Evolutionary conservation across 2,888 invertebrate species (phyloP).

Genomic region (Vanessa cardui): DNA sequence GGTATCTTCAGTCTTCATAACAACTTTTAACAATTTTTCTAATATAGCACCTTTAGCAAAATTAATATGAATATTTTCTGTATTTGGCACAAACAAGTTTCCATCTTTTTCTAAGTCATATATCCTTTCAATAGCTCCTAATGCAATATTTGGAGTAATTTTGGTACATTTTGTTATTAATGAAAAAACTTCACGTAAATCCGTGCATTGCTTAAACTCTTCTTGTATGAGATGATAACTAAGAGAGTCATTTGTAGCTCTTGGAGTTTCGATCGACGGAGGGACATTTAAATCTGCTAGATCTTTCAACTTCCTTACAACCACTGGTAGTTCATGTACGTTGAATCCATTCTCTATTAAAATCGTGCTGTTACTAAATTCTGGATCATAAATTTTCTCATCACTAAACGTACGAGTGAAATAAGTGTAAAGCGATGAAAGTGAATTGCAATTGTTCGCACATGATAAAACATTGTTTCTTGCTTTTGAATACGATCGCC

Average conservation of each 20-base stretch:
- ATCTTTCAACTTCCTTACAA: constrained; percentile 80
- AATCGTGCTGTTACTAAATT: constrained; percentile 76
- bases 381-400: constrained; percentile 59
- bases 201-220: constrained; percentile 72
- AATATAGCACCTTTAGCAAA: constrained; percentile 74
- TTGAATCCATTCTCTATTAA: constrained; percentile 86
- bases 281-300: constrained; percentile 60
- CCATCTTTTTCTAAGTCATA: constrained; percentile 69
- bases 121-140: constrained; percentile 77
- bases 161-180: constrained; percentile 76
- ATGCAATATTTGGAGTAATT: constrained; percentile 77
- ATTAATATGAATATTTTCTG: constrained; percentile 57
- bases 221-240: constrained; percentile 71
- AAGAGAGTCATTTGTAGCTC: constrained; percentile 53
- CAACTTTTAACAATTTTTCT: constrained; percentile 71
- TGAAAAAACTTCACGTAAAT: constrained; percentile 72
- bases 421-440: constrained; percentile 42
- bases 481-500: constrained; percentile 63
- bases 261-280: constrained; percentile 44
- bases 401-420: constrained; percentile 57
- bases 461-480: constrained; percentile 55
- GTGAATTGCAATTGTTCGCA: constrained; percentile 46
- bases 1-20: constrained; percentile 75
- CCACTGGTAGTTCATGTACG: constrained; percentile 86
- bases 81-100: constrained; percentile 48